Base-by-base conservation (phyloP, 2,888 invertebrate species). In the Sepiola atlantica region DNA sequence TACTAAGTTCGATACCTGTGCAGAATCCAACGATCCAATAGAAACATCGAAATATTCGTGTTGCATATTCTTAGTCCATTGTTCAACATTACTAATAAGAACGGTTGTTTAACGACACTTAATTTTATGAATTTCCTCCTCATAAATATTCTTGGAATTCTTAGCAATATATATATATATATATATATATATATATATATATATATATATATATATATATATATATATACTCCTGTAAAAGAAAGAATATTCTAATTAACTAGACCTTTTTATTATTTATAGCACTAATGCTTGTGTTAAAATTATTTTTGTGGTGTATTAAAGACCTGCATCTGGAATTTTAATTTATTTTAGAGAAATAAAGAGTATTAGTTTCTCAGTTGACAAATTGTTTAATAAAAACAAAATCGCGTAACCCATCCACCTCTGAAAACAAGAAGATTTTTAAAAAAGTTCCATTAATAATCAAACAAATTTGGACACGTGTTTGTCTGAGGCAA, bases 221-320 rank as follows among this genome's bases (percentile, higher is more conserved):
- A 24, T 20, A 6, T 57, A 21, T 57, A 24, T 57, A 24, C 24
- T 1, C 24, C 0, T 6, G 8, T n/a, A 77, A 77, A 77, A 77
- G 77, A n/a, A n/a, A 12, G 16, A 28, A 28, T n/a, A n/a, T 77
- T 77, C n/a, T n/a, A 77, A 77, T 77, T 77, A 77, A 77, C n/a
- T 14, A 77, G 28, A 28, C 14, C 77, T n/a, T 8, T 77, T 28
- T 28, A 1, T n/a, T 77, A 77, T 77, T 77, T 28, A 77, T 77
- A 77, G 77, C 28, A 77, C 0, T 2, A n/a, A 77, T 12, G n/a
- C 32, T 18, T 8, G n/a, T 32, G 77, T n/a, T 77, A n/a, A 16
- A 77, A 77, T n/a, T 77, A 77, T 77, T 77, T 77, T 77, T n/a
- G 77, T n/a, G 77, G 77, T 77, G 77, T n/a, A 77, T 77, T n/a